Evolutionary conservation across 2,797 vertebrate species (phyloP).

Genomic region (Potorous gilbertii): DNA sequence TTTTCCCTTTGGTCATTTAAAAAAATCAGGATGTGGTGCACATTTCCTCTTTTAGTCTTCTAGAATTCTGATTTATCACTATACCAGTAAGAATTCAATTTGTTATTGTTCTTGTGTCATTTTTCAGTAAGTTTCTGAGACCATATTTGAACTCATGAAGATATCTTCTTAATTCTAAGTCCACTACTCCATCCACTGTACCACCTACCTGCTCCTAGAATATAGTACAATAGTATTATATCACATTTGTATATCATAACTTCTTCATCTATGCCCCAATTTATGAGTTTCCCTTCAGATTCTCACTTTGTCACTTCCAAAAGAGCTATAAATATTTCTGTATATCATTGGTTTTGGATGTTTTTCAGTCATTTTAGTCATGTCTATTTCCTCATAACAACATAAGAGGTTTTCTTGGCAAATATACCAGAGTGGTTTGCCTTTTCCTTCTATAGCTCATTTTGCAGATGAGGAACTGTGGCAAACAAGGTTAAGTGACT

Average conservation of each 20-base stretch:
- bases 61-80: background rate
- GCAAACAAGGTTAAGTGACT: too few species aligned
- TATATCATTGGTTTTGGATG: background rate
- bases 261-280: background rate
- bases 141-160: too few species aligned
- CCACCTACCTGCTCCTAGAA: too few species aligned
- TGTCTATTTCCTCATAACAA: too few species aligned
- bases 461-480: too few species aligned
- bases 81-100: background rate
- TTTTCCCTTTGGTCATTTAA: background rate
- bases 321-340: background rate
- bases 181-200: too few species aligned
- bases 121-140: background rate
- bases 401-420: too few species aligned
- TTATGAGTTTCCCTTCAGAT: background rate
- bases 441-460: too few species aligned
- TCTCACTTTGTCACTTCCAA: background rate
- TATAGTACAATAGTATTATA: background rate
- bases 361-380: too few species aligned
- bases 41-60: background rate
- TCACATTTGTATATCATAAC: background rate
- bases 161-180: too few species aligned
- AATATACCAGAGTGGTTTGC: too few species aligned
- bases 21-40: background rate
- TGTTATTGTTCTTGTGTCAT: background rate